Evolutionary conservation across 2,888 invertebrate species (phyloP).

Genomic region (Chaetoderma sp.): DNA sequence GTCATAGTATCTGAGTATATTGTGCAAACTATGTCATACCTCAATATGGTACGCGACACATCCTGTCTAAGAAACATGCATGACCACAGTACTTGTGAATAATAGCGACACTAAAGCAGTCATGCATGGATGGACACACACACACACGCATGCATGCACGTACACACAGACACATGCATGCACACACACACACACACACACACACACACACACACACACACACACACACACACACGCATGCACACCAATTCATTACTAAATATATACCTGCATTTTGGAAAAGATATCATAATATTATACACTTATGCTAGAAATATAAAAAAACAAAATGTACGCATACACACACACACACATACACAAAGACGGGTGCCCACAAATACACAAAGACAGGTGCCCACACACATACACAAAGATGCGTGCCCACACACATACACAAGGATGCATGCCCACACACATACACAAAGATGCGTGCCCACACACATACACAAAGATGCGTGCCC

Average conservation of each 20-base stretch:
- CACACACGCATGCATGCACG: too few relatives aligned
- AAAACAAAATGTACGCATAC: background rate
- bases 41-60: too few relatives aligned
- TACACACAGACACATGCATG: background rate
- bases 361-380: background rate
- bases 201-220: conserved; percentile 28
- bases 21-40: too few relatives aligned
- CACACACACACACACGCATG: conserved; percentile 22
- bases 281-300: background rate
- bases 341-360: background rate
- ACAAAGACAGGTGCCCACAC: background rate
- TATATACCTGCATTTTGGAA: background rate
- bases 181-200: conserved; percentile 23
- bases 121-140: too few relatives aligned
- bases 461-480: background rate
- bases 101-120: too few relatives aligned
- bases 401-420: background rate
- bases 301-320: background rate
- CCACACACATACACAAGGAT: background rate
- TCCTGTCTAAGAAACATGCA: too few relatives aligned
- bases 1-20: too few relatives aligned
- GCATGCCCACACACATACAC: background rate
- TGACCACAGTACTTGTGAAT: too few relatives aligned
- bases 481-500: background rate
- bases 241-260: background rate